A percentile compares a stretch with the other conserved stretches of the same genome.
Evolutionary conservation across 2,888 invertebrate genomes (phyloP).

Genomic region (Dryobota labecula): DNA sequence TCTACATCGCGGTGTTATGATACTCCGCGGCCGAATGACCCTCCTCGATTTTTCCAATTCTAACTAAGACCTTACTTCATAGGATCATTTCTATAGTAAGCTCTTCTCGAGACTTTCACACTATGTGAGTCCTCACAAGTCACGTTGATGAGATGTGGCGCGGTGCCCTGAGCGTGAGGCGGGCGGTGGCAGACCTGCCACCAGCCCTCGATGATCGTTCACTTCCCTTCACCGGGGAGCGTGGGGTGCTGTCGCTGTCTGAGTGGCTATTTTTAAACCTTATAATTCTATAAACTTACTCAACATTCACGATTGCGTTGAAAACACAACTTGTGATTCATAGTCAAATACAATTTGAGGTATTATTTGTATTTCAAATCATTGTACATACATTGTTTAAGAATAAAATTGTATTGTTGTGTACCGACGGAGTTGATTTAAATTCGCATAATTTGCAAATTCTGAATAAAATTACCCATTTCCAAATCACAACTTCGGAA

Average conservation of each 20-base stretch:
- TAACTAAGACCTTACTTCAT: conserved; percentile 42
- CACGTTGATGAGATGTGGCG: conserved; percentile 47
- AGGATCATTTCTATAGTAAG: conserved; percentile 53
- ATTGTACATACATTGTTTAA: background rate
- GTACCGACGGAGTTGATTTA: background rate
- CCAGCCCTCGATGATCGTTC: conserved; percentile 46
- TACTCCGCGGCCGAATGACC: conserved; percentile 27
- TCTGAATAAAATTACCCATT: background rate
- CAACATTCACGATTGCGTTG: background rate
- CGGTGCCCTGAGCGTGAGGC: conserved; percentile 47
- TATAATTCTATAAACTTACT: background rate
- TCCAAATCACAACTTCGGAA: background rate
- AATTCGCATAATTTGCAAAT: background rate
- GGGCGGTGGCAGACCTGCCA: conserved; percentile 34
- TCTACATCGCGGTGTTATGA: conserved; percentile 47
- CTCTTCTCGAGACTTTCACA: conserved; percentile 51
- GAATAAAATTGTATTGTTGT: background rate
- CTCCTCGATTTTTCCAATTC: background rate
- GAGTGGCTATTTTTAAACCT: conserved; percentile 35
- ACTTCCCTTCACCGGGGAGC: conserved; percentile 18
- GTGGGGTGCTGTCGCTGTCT: conserved; percentile 47
- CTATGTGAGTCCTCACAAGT: conserved; percentile 48
- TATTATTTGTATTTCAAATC: background rate
- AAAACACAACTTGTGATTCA: no score
- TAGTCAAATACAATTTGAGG: no score